Conservation (phyloP, 2,888 invertebrate genomes). For the Patella pellucida region DNA sequence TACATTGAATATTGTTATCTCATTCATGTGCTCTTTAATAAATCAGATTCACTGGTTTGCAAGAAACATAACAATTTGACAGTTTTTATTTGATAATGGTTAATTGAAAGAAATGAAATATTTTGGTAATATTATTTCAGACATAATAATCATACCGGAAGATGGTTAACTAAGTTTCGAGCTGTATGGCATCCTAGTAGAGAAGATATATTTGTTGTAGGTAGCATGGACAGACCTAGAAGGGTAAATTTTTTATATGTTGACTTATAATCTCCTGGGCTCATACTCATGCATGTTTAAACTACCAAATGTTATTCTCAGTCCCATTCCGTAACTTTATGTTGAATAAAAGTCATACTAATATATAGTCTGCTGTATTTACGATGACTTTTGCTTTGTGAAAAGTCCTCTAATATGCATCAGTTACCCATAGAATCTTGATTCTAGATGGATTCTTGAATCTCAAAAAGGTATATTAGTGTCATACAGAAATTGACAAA, state of each 20-base stretch:
- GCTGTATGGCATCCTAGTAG: constrained; percentile 71
- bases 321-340: constrained; percentile 19
- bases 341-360: neutral
- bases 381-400: too few species aligned
- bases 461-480: neutral
- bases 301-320: constrained; percentile 6
- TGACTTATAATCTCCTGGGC: neutral
- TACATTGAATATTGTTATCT: too few species aligned
- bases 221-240: constrained; percentile 70
- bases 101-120: constrained; percentile 21
- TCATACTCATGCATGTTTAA: neutral
- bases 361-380: too few species aligned
- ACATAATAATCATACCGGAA: constrained; percentile 72
- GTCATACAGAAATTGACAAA: neutral
- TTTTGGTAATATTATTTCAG: constrained; percentile 36
- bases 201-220: constrained; percentile 72
- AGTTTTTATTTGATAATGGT: constrained; percentile 26
- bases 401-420: too few species aligned
- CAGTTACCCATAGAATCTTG: too few species aligned
- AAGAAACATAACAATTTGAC: constrained; percentile 27
- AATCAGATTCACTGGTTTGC: too few species aligned
- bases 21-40: too few species aligned
- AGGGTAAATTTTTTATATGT: constrained; percentile 43
- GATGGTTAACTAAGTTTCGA: constrained; percentile 72
- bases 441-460: neutral